phyloP scores from a whole-genome alignment of 2,888 invertebrate species.

The Miltochrista miniata region DNA sequence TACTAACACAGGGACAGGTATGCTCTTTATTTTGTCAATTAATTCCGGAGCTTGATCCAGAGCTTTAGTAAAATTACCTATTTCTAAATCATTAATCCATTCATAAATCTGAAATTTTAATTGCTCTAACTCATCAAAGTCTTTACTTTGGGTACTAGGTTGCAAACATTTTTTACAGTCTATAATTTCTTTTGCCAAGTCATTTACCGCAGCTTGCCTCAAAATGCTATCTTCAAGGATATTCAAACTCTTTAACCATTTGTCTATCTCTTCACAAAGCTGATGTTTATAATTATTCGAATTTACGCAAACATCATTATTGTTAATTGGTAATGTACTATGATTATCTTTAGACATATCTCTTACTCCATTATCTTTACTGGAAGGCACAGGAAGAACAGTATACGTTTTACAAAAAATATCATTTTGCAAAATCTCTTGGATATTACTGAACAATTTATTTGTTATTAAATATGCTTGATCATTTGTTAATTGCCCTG shows the following conservation, averaged over 20 bases:
- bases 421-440: conserved; percentile 22
- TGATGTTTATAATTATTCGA: conserved; percentile 40
- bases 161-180: conserved; percentile 62
- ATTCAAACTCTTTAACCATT: conserved; percentile 53
- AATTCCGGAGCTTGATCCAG: conserved; percentile 51
- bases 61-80: conserved; percentile 46
- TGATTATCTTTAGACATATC: not conserved
- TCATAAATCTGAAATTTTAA: conserved; percentile 69
- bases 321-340: conserved; percentile 13
- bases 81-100: conserved; percentile 61
- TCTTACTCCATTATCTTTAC: not conserved
- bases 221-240: conserved; percentile 33
- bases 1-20: conserved; percentile 46
- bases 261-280: conserved; percentile 51
- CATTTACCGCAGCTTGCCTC: conserved; percentile 46
- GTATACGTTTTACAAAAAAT: conserved; percentile 37
- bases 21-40: conserved; percentile 50
- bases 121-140: conserved; percentile 56
- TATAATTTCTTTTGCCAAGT: conserved; percentile 62
- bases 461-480: conserved; percentile 45
- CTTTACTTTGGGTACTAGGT: conserved; percentile 31
- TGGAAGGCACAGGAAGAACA: conserved; percentile 25
- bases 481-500: conserved; percentile 37
- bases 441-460: conserved; percentile 31
- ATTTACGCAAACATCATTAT: conserved; percentile 37